Evolutionary conservation across 37 sponge, comb jelly and placozoan species (phyloP).

Genomic region (Beroe ovata): DNA sequence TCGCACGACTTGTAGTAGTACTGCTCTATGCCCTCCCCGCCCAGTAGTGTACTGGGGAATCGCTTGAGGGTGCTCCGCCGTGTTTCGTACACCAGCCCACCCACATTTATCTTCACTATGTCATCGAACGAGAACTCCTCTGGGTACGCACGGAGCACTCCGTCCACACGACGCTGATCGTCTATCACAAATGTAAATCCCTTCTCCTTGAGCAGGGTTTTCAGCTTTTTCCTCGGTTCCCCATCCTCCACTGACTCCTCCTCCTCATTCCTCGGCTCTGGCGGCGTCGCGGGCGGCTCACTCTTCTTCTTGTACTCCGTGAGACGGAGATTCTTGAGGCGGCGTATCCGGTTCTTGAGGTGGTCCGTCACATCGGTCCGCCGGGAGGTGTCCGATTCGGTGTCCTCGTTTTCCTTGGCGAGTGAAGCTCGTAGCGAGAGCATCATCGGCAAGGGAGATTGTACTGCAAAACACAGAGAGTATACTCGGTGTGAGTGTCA

Average conservation of each 20-base stretch:
- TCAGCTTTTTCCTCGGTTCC: constrained; percentile 60
- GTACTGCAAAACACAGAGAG: no score
- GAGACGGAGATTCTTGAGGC: neutral
- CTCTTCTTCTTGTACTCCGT: neutral
- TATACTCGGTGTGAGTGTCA: no score
- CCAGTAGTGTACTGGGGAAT: constrained; percentile 40
- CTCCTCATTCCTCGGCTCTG: neutral
- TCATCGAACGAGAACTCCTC: constrained; percentile 56
- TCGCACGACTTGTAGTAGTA: constrained; percentile 57
- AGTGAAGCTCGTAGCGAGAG: neutral
- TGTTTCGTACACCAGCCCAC: constrained; percentile 47
- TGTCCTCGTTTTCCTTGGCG: neutral
- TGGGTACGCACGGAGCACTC: constrained; percentile 1
- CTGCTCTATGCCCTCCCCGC: constrained; percentile 43
- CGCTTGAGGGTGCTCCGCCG: constrained; percentile 48
- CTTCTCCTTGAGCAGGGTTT: constrained; percentile 52
- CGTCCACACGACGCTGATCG: constrained; percentile 59
- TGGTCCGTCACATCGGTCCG: neutral
- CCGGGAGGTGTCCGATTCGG: neutral
- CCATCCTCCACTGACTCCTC: constrained; percentile 13
- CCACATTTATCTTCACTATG: constrained; percentile 58
- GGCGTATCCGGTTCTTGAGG: neutral
- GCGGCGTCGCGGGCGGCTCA: neutral
- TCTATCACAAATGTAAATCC: constrained; percentile 55
- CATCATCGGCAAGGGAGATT: no score